Evolutionary conservation across 2,888 invertebrate species (phyloP).

Genomic region (Disparrhopalites patrizii): DNA sequence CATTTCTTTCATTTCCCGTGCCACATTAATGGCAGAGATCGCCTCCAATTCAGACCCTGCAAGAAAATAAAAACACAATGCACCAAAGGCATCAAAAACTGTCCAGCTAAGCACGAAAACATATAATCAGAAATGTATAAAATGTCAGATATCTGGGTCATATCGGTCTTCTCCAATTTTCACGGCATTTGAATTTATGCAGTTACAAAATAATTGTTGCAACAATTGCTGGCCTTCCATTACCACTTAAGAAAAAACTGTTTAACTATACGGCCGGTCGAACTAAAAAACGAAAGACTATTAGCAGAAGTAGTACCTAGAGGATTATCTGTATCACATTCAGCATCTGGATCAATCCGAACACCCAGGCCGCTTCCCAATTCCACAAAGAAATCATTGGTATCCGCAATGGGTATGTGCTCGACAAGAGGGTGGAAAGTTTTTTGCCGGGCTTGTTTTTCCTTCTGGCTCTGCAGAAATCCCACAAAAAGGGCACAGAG

Average conservation of each 20-base stretch:
- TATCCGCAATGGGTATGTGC: slow-evolving; percentile 39
- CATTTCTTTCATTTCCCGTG: slow-evolving; percentile 73
- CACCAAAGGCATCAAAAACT: neutral
- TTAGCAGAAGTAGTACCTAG: too few species aligned
- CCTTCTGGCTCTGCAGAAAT: neutral
- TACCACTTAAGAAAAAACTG: too few species aligned
- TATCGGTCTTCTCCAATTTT: neutral
- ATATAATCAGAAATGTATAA: too few species aligned
- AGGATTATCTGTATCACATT: slow-evolving; percentile 47
- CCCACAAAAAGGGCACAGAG: slow-evolving; percentile 9
- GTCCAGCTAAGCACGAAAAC: too few species aligned
- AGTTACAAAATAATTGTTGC: too few species aligned
- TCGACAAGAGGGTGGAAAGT: slow-evolving; percentile 42
- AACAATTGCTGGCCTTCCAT: too few species aligned
- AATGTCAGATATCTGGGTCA: too few species aligned
- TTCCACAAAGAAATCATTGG: slow-evolving; percentile 27
- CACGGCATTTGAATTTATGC: neutral
- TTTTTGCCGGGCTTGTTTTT: slow-evolving; percentile 21
- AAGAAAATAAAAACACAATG: slow-evolving; percentile 16
- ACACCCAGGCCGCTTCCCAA: slow-evolving; percentile 11
- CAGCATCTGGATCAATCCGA: slow-evolving; percentile 33
- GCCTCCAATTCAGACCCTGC: slow-evolving; percentile 66
- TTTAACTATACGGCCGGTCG: too few species aligned
- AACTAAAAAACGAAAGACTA: too few species aligned
- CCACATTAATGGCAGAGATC: slow-evolving; percentile 75